Percentiles rank a stretch among this genome's conserved stretches.
These are phyloP conservation scores for Polypterus bichir DNA, from an alignment of 2,113 vertebrate species.

Conservation along the genomic window DNA sequence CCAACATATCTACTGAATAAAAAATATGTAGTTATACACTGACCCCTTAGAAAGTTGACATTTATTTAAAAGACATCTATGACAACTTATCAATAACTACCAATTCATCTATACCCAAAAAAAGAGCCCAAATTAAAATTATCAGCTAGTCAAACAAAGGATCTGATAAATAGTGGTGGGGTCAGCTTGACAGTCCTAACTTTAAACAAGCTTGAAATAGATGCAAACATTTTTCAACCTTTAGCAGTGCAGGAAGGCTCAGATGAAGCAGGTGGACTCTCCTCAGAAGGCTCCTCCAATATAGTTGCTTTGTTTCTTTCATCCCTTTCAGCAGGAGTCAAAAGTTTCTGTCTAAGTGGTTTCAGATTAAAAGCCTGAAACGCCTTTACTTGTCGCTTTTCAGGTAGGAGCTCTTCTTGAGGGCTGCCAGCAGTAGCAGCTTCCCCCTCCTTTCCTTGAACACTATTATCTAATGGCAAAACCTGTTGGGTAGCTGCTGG, in stretches of 20 bases:
- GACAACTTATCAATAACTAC: too few species aligned
- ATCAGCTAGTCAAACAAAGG: too few species aligned
- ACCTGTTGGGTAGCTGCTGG: conserved; percentile 34
- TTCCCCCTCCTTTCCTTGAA: conserved; percentile 17
- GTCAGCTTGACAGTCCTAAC: too few species aligned
- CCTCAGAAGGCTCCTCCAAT: conserved; percentile 28
- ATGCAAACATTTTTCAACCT: conserved; percentile 3
- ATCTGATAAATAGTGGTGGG: too few species aligned
- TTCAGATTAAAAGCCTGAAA: conserved; percentile 94
- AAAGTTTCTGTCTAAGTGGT: conserved; percentile 79
- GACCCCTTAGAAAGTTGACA: too few species aligned
- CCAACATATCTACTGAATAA: too few species aligned
- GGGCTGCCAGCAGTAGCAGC: conserved; percentile 28
- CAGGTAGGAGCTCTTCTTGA: conserved; percentile 42
- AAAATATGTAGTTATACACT: too few species aligned
- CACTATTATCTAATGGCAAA: conserved; percentile 40
- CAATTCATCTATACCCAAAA: too few species aligned
- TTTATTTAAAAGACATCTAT: too few species aligned
- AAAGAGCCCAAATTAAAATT: too few species aligned
- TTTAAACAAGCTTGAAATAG: too few species aligned
- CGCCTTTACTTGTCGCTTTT: conserved; percentile 58
- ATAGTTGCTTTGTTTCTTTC: conserved; percentile 38
- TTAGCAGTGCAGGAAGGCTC: not conserved
- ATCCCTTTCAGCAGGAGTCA: conserved; percentile 61
- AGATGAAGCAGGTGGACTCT: conserved; percentile 7